Percentiles rank a stretch among this genome's conserved stretches.
phyloP scores from a whole-genome alignment of 1,140 invertebrate species.

The Drosophila malerkotliana region DNA sequence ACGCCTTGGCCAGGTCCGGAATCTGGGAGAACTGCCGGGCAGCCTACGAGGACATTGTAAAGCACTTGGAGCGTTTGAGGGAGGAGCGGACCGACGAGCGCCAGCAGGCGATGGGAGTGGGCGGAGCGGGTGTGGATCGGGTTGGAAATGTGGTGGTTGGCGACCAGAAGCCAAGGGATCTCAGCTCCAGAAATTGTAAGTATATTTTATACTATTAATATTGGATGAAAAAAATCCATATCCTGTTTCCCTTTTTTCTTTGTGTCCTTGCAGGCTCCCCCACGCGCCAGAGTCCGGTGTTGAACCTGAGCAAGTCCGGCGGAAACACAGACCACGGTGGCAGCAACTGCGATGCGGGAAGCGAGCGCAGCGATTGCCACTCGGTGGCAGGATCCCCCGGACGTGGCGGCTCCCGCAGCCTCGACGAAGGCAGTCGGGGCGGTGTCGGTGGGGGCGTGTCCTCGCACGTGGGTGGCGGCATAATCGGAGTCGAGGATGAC shows the following conservation, averaged over 20 bases:
- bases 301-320: slow-evolving; percentile 94
- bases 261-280: slow-evolving; percentile 88
- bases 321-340: slow-evolving; percentile 84
- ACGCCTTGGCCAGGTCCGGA: slow-evolving; percentile 93
- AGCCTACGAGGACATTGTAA: slow-evolving; percentile 96
- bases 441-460: slow-evolving; percentile 84
- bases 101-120: slow-evolving; percentile 85
- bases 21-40: slow-evolving; percentile 97
- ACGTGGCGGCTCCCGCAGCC: slow-evolving; percentile 59
- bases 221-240: too few species aligned
- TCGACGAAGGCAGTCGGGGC: slow-evolving; percentile 84
- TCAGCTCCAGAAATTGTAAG: slow-evolving; percentile 94
- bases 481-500: slow-evolving; percentile 85
- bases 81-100: slow-evolving; percentile 90
- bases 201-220: slow-evolving; percentile 10
- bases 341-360: slow-evolving; percentile 85
- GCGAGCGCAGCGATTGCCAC: slow-evolving; percentile 85
- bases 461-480: slow-evolving; percentile 85
- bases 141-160: slow-evolving; percentile 81
- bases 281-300: slow-evolving; percentile 94
- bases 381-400: slow-evolving; percentile 85
- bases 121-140: slow-evolving; percentile 84
- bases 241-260: not conserved
- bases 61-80: slow-evolving; percentile 95
- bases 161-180: slow-evolving; percentile 91